Evolutionary conservation across 1,140 invertebrate genomes (phyloP).

Genomic region (Melipona quadrifasciata): DNA sequence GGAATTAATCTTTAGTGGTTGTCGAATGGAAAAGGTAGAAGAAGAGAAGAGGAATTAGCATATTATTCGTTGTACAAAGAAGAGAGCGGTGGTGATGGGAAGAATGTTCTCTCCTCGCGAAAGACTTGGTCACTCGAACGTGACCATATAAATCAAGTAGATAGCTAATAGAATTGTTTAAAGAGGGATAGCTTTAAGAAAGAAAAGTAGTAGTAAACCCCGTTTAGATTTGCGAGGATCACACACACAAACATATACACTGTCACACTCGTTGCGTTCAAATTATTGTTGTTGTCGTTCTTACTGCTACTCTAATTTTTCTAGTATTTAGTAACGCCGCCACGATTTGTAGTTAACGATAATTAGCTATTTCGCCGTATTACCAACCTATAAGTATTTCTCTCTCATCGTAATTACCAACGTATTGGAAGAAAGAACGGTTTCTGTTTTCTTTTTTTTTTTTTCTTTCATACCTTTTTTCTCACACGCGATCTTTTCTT

Average conservation of each 20-base stretch:
- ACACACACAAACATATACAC: conserved; percentile 6
- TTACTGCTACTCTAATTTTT: conserved; percentile 50
- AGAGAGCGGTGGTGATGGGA: conserved; percentile 23
- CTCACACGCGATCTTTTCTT: conserved; percentile 35
- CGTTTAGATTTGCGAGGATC: conserved; percentile 38
- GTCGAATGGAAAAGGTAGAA: background rate
- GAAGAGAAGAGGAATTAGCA: background rate
- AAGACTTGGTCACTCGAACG: conserved; percentile 41
- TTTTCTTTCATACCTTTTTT: background rate
- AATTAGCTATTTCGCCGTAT: conserved; percentile 19
- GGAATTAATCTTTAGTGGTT: background rate
- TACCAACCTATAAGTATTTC: conserved; percentile 50
- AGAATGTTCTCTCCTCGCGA: background rate
- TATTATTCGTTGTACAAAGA: conserved; percentile 38
- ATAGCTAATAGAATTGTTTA: conserved; percentile 53
- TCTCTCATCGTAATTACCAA: conserved; percentile 37
- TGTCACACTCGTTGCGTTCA: conserved; percentile 26
- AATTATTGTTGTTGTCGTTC: conserved; percentile 56
- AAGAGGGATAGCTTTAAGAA: conserved; percentile 58
- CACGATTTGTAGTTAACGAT: conserved; percentile 26
- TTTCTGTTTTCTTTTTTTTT: background rate
- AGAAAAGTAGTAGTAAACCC: conserved; percentile 53
- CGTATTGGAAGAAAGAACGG: conserved; percentile 52
- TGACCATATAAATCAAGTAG: conserved; percentile 44
- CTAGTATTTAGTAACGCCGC: conserved; percentile 45